phyloP scores from a whole-genome alignment of 2,888 invertebrate genomes.

The Napeogenes sylphis region DNA sequence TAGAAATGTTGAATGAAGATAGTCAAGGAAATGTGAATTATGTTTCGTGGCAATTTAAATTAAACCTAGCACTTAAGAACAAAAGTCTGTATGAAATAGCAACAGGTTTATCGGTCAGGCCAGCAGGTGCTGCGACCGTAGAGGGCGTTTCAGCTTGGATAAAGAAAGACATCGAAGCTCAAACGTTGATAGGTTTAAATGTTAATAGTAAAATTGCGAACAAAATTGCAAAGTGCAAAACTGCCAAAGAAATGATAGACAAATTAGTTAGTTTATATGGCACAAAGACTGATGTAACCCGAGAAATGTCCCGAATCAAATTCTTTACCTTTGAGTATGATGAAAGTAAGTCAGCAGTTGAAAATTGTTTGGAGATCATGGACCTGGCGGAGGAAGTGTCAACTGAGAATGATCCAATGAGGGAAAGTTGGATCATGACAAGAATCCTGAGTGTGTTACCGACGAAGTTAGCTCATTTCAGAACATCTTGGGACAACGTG shows the following conservation, averaged over 20 bases:
- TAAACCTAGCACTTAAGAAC: neutral
- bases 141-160: slow-evolving; percentile 3
- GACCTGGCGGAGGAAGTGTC: neutral
- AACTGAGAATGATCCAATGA: slow-evolving; percentile 4
- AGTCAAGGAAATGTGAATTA: slow-evolving; percentile 6
- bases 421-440: slow-evolving; percentile 7
- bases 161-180: slow-evolving; percentile 7
- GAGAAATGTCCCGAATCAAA: slow-evolving; percentile 1
- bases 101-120: neutral
- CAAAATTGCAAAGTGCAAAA: slow-evolving; percentile 9
- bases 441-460: slow-evolving; percentile 8
- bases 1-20: slow-evolving; percentile 6
- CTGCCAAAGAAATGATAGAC: slow-evolving; percentile 4
- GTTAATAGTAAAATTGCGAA: slow-evolving; percentile 7
- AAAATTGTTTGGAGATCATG: slow-evolving; percentile 3
- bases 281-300: slow-evolving; percentile 8
- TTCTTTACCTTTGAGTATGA: slow-evolving; percentile 6
- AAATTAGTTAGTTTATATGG: slow-evolving; percentile 9
- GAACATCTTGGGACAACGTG: slow-evolving; percentile 4
- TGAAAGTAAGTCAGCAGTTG: slow-evolving; percentile 8
- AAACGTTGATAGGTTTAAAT: slow-evolving; percentile 6
- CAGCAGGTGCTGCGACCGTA: neutral
- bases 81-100: slow-evolving; percentile 5
- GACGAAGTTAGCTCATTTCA: neutral
- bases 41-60: slow-evolving; percentile 8